Conservation (phyloP, 2,797 vertebrate species). For the Xiphorhynchus erythropygius region DNA sequence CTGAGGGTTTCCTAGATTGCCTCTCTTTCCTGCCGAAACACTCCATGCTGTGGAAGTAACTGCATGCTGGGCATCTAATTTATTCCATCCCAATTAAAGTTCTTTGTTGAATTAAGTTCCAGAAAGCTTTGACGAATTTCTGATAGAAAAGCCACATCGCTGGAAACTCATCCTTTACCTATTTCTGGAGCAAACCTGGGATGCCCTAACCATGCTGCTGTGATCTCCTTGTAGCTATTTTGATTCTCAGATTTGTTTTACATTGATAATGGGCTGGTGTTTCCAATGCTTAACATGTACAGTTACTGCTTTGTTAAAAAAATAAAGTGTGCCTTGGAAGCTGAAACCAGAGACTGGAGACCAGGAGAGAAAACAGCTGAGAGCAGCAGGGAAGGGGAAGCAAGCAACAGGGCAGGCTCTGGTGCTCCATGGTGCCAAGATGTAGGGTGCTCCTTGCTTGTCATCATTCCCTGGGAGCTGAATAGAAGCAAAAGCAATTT, state of each 20-base stretch:
- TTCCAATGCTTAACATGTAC: background rate
- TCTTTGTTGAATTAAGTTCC: background rate
- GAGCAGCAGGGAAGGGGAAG: constrained; percentile 25
- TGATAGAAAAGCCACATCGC: background rate
- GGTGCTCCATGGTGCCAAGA: background rate
- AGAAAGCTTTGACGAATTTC: background rate
- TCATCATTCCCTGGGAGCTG: background rate
- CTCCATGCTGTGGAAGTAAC: background rate
- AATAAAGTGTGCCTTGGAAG: background rate
- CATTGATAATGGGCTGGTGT: background rate
- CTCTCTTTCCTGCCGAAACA: background rate
- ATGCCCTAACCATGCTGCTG: background rate
- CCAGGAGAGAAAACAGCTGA: constrained; percentile 39
- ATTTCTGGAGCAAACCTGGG: background rate
- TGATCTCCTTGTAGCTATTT: background rate
- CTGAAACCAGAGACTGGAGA: constrained; percentile 25
- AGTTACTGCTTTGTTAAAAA: background rate
- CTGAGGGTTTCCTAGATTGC: background rate
- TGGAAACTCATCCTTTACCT: background rate
- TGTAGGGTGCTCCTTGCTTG: background rate
- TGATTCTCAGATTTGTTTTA: background rate
- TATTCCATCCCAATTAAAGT: background rate
- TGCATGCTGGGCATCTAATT: background rate
- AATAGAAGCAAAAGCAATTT: background rate
- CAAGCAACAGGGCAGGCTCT: background rate